Base-by-base conservation (phyloP, 2,113 vertebrate genomes). In the Notothenia rossii region DNA sequence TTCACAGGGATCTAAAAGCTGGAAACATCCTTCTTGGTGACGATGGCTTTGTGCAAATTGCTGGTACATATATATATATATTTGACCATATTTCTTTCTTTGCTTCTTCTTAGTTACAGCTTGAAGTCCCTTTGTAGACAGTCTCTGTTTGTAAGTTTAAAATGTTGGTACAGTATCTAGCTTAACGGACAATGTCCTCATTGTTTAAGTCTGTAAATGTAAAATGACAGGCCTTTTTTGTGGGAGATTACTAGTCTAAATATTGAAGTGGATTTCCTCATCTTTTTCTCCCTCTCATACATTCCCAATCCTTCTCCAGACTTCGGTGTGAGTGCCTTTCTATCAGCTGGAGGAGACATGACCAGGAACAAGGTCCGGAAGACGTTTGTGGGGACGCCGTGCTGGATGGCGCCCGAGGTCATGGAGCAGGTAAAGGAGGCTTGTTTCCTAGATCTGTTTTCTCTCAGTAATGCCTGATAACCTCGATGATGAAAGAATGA, bases 381-480 rank as follows among this genome's bases (percentile, higher is more conserved):
- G 94, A 99, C 98, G 0, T 99, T 99, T 87, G 98, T 99, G 56
- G 98, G 98, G 66, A 99, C 98, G 0, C 98, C 98, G 9, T 99
- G 98, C 90, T 99, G 98, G 98, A 99, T 99, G 98, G 98, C 98
- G 17, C 98, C 98, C 3, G 98, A 99, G 91, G 98, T 99, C 65
- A 99, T 99, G 98, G 98, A 99, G 69, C 98, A 99, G 97, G 98
- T 99, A 60, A 40, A 40, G 40, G 69, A 71, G 3, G 1, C 48
- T 65, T 49, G 4, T 25, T 56, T 10, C 9, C 18, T 14, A 3
- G 3, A 59, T 18, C 14, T 36, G 7, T 43, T 46, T 40, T 64
- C 48, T 64, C 10, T 61, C 64, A 36, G 14, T 9, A n/a, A 18
- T 33, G 11, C 51, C 25, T 69, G 60, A 40, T 20, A 20, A 62